Conservation (phyloP, 2,797 vertebrate species). For the Megaceryle alcyon region DNA sequence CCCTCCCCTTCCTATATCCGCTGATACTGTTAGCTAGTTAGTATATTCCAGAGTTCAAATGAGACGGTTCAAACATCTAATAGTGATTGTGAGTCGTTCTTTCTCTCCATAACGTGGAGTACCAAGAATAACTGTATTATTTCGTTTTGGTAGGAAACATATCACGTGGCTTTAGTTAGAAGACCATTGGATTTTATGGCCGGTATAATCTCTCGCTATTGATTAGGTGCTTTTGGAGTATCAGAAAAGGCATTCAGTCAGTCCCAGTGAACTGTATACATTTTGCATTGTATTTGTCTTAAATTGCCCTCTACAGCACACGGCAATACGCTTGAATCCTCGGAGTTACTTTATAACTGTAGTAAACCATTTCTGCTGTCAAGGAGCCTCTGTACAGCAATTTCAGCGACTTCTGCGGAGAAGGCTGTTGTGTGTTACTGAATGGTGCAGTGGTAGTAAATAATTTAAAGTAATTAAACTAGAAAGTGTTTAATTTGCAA, state of each 20-base stretch:
- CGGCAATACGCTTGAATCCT: not conserved
- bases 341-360: not conserved
- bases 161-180: conserved; percentile 2
- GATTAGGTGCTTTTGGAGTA: conserved; percentile 46
- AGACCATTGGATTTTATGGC: conserved; percentile 20
- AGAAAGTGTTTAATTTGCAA: not conserved
- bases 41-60: not conserved
- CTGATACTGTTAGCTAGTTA: not conserved
- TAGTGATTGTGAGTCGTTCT: not conserved
- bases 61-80: not conserved
- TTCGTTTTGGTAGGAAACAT: not conserved
- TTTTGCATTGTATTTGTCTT: not conserved
- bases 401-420: not conserved
- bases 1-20: not conserved
- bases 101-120: not conserved
- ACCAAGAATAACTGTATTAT: conserved; percentile 5
- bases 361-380: not conserved
- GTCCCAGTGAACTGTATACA: not conserved
- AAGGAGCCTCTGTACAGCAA: not conserved
- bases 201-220: conserved; percentile 31
- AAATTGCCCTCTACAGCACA: conserved; percentile 10
- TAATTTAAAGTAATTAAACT: not conserved
- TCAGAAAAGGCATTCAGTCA: conserved; percentile 38
- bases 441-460: not conserved
- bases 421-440: not conserved